Evolutionary conservation across 2,797 vertebrate species (phyloP).

Genomic region (Enteromius mattozi): DNA sequence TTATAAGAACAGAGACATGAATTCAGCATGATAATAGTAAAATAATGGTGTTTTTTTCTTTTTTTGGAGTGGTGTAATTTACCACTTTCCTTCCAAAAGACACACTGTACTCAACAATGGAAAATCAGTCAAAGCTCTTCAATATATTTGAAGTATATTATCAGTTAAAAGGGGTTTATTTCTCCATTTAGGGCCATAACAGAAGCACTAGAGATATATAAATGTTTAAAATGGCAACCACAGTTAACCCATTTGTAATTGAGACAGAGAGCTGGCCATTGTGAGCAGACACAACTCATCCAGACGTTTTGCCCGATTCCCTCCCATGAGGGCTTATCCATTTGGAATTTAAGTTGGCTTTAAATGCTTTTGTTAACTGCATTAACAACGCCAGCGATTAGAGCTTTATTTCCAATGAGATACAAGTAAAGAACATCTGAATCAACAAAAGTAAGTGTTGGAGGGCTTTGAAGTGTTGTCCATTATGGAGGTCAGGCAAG

Average conservation of each 20-base stretch:
- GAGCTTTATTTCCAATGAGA: conserved; percentile 28
- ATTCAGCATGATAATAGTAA: conserved; percentile 13
- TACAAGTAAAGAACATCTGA: conserved; percentile 42
- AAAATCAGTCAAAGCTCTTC: conserved; percentile 18
- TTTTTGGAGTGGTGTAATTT: conserved; percentile 12
- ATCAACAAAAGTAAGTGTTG: conserved; percentile 36
- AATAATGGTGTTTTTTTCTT: not conserved
- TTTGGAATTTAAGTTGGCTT: conserved; percentile 20
- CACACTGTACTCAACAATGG: conserved; percentile 27
- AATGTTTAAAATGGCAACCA: conserved; percentile 62
- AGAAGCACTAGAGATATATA: conserved; percentile 56
- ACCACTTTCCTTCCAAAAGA: conserved; percentile 24
- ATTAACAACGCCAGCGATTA: conserved; percentile 17
- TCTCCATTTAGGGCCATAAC: conserved; percentile 43
- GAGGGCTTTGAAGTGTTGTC: conserved; percentile 32
- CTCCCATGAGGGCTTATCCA: conserved; percentile 18
- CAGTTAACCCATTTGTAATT: conserved; percentile 52
- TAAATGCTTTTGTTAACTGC: conserved; percentile 15
- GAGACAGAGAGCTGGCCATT: conserved; percentile 42
- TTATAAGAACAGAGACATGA: not conserved
- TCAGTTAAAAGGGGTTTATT: conserved; percentile 48
- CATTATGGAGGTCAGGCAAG: conserved; percentile 6
- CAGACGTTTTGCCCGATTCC: conserved; percentile 29
- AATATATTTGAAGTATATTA: conserved; percentile 46
- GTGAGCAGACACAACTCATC: conserved; percentile 44